Evolutionary conservation across 2,888 invertebrate species (phyloP).

Genomic region (Ennomos erosarius): DNA sequence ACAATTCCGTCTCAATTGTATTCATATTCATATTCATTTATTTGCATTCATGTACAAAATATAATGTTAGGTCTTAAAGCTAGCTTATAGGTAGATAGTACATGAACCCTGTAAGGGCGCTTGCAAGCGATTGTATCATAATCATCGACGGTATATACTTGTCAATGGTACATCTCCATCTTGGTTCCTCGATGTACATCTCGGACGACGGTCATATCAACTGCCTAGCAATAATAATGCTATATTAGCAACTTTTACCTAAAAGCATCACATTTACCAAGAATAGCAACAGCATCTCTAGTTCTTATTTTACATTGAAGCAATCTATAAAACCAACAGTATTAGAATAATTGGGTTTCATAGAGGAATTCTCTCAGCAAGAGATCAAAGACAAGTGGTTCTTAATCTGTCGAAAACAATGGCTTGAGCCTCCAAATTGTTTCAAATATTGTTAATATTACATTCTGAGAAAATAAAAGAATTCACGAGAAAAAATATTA

Average conservation of each 20-base stretch:
- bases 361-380: conserved; percentile 19
- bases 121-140: too few species aligned
- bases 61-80: too few species aligned
- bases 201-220: too few species aligned
- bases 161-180: too few species aligned
- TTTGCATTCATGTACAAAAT: too few species aligned
- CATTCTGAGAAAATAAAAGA: conserved; percentile 24
- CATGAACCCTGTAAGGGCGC: too few species aligned
- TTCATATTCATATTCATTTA: too few species aligned
- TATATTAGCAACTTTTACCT: neutral
- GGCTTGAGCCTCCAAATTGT: conserved; percentile 18
- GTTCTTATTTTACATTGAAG: conserved; percentile 12
- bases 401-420: conserved; percentile 23
- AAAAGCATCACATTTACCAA: conserved; percentile 12
- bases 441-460: conserved; percentile 23
- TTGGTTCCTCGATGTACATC: too few species aligned
- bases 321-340: conserved; percentile 24
- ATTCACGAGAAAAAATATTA: conserved; percentile 34
- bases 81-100: too few species aligned
- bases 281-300: conserved; percentile 6
- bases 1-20: too few species aligned
- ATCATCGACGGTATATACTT: too few species aligned
- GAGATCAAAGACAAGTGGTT: conserved; percentile 31
- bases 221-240: too few species aligned
- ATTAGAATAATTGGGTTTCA: conserved; percentile 34